Base-by-base conservation (phyloP, 2,888 invertebrate genomes). In the Theretra japonica region DNA sequence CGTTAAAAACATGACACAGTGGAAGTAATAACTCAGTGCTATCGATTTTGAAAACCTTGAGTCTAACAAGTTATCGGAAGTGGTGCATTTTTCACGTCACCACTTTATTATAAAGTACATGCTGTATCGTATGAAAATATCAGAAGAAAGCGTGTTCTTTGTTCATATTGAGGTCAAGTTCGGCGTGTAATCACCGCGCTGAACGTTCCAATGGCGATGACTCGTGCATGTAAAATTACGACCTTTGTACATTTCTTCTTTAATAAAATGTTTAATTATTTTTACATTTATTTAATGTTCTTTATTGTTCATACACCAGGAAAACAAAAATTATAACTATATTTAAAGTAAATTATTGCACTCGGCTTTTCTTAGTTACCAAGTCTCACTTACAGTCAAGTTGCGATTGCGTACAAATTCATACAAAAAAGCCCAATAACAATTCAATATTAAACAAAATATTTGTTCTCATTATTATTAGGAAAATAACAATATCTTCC, bases 11-110 rank as follows among this genome's bases (percentile, higher is more conserved):
- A 41, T 41, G 41, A 41, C 57, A 21, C 15, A 25, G 11, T 21
- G 2, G 21, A 62, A 62, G 23, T 23, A 30, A 62, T 21, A 17
- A 59, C 6, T 30, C 28, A 30, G 50, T 19, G 50, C 41, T 41
- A 65, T 48, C 65, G 41, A 65, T 65, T 48, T 48, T n/a, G 50
- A n/a, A 41, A 65, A 41, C 65, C 65, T 65, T 48, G 41, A 48
- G 41, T n/a, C 33, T 33, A 25, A 41, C 21, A 21, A 23, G 41
- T 15, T 48, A 17, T 48, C 65, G 65, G 65, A 65, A 65, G 65
- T 48, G 6, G 23, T 21, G 5, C 65, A 23, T 48, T 48, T 65
- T 41, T 48, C 65, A 65, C 21, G 48, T 48, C 65, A 23, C 23
- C 65, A 48, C 41, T 65, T 17, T 23, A 8, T 65, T 21, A 41